Base-by-base conservation (phyloP, 2,888 invertebrate species). In the Erebia aethiops region DNA sequence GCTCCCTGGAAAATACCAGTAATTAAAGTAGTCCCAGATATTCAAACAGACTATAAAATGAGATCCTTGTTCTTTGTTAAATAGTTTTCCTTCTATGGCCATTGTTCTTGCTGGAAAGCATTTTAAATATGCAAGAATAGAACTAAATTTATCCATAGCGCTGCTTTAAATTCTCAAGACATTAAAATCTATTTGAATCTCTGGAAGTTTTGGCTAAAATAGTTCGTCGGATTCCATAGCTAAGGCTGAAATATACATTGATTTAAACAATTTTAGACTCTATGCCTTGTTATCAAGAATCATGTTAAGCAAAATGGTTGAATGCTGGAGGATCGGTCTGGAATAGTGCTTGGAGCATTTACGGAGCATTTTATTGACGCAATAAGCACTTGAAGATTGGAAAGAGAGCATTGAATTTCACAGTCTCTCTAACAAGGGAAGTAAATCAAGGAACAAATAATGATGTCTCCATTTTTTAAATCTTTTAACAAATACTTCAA, bases 301-400 rank as follows among this genome's bases (percentile, higher is more conserved):
- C 57, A 67, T 54, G 46, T 60, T 58, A 35, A 13, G 3, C 49
- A 69, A 72, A 52, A 57, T 69, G 43, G 46, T 66, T 70, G 63
- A 64, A 62, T 79, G 73, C 4, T 18, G 76, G 62, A 78, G 80
- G 83, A 82, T 85, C 78, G 81, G 80, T 83, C 81, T 82, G 82
- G 81, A 81, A 83, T 81, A 82, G 72, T 79, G 83, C 78, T 82
- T 79, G 71, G 79, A 84, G 84, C 84, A 84, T 86, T 88, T 85
- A 83, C 82, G 82, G 82, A 83, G 80, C 78, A 81, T 87, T 90
- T 89, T 88, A 90, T 89, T 83, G 88, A 87, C 83, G 88, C 87
- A 88, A 88, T 90, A 89, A 88, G 85, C 80, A 84, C 84, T 87
- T 79, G 81, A 83, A 77, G 76, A 77, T 81, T 81, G 72, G 70